Conservation (phyloP, 2,113 vertebrate genomes). For the Morphnarchus princeps region DNA sequence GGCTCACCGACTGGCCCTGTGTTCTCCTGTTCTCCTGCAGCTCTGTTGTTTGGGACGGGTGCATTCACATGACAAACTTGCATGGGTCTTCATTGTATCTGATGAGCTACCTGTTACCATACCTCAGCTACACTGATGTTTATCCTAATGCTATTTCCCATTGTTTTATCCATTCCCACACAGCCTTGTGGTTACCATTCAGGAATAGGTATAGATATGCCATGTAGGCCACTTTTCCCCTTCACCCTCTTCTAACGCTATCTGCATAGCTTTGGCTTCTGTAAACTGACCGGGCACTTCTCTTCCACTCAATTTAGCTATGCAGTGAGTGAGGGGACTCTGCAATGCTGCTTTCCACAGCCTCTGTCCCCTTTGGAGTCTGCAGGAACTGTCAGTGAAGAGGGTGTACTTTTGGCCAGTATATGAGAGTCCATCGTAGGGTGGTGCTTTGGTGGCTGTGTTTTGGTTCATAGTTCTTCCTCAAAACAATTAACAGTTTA, state of each 20-base stretch:
- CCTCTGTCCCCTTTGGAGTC: neutral
- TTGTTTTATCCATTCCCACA: neutral
- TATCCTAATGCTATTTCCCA: neutral
- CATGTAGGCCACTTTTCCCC: neutral
- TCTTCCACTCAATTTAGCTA: neutral
- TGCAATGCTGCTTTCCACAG: neutral
- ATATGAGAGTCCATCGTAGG: neutral
- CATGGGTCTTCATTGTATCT: neutral
- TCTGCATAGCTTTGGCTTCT: neutral
- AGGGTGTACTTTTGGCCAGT: neutral
- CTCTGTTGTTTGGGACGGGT: neutral
- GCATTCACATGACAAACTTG: neutral
- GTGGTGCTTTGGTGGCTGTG: neutral
- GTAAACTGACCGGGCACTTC: neutral
- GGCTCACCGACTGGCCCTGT: fast-evolving
- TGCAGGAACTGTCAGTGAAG: neutral
- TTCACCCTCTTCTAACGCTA: neutral
- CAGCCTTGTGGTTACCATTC: neutral
- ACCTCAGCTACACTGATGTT: neutral
- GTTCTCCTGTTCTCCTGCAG: neutral
- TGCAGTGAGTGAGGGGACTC: neutral
- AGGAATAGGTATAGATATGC: neutral
- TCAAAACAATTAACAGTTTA: neutral
- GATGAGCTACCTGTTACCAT: neutral
- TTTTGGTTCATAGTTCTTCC: neutral